Base-by-base conservation (phyloP, 1,140 invertebrate genomes). In the Polypedilum pembai region DNA sequence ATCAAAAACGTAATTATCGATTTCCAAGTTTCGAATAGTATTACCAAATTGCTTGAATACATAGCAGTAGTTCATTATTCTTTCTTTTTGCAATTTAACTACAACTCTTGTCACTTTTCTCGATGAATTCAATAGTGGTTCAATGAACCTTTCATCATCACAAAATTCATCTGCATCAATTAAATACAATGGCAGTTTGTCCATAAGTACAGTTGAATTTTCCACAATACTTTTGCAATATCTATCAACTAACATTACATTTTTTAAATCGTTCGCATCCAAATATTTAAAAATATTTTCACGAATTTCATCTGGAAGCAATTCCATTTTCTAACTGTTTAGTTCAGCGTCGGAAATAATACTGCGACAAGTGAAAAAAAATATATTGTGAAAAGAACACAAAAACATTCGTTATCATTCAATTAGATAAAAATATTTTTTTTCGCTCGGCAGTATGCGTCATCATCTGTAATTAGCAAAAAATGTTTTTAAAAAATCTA, bases 371-470 rank as follows among this genome's bases (percentile, higher is more conserved):
- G 5, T 33, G 1, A 3, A 3, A 3, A 33, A 33, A 33, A 33
- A 33, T 33, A 33, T 33, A 33, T 33, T 33, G 24, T 33, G 8
- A 56, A 56, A 56, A n/a, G 45, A 12, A 56, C 12, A 56, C 12
- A n/a, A n/a, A 56, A n/a, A n/a, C n/a, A 12, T 12, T 56, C 65
- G 65, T 69, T 69, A 69, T 69, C 65, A n/a, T 56, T 56, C 65
- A 69, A 69, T 69, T 69, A 69, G 65, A 69, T 69, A 69, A 69
- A 69, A 20, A 12, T 33, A 33, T 33, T 33, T 33, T 33, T 33
- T 33, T 33, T 33, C 5, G 24, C 5, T 33, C 24, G 24, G 24
- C 24, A 5, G 5, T 33, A 33, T 33, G 24, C n/a, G n/a, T 3
- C 24, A 5, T 33, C 24, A 33, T 33, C 24, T 33, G 24, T 33